Evolutionary conservation across 2,888 invertebrate genomes (phyloP), one percentile per base, ranked within the genome.

Genomic region (Atrina japonica): DNA sequence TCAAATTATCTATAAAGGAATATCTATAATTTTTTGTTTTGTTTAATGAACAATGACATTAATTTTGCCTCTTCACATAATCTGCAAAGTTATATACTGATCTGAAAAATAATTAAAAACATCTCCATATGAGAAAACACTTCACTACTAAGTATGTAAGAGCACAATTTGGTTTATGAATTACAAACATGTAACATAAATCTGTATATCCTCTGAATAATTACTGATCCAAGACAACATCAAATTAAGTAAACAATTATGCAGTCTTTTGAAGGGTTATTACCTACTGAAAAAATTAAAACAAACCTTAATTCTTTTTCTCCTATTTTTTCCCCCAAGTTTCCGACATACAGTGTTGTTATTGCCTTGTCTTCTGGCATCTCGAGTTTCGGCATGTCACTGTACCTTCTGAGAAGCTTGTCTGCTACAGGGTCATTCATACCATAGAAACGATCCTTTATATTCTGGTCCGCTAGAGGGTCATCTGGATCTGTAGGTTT

Each of bases 401-500:
- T 95, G 0, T 97, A 97, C 73, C 97, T 92, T 68, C 95, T 94
- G 92, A 98, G 93, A 75, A 98, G 89, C 90, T 98, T 98, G 85
- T 97, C 96, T 1, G 98, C 98, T 2, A 98, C 98, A 0, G 98
- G 98, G 91, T 98, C 98, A 91, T 98, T 97, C 0, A 95, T 94
- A 69, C 98, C 98, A 90, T 97, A 97, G 90, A 97, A 98, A 61
- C 91, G 76, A 77, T 91, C 91, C 88, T 96, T 96, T 78, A 98
- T 97, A 89, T 98, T 98, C 90, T 98, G 98, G 91, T 97, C 97
- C 40, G 97, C 96, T 49, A 98, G 91, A 0, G 98, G 98, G 92
- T 98, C 98, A 91, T 98, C 98, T 21, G 98, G 97, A 91, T 98
- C 98, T 1, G 97, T 97, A 0, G 98, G 98, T 89, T 97, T 97